Evolutionary conservation across 1,140 invertebrate species (phyloP).

Genomic region (Leptopilina clavipes): DNA sequence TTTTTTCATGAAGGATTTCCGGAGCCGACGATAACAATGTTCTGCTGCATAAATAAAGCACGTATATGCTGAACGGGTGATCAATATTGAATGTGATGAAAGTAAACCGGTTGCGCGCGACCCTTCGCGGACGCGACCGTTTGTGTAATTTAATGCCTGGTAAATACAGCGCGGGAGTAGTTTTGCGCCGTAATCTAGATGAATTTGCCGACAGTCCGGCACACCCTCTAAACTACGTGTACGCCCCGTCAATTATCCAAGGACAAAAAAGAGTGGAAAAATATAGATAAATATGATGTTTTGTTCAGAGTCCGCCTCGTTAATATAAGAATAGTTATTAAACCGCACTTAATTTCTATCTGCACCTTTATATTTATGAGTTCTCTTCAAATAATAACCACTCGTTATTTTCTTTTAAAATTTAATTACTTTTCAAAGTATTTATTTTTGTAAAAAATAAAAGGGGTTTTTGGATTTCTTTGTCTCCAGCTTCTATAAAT

Average conservation of each 20-base stretch:
- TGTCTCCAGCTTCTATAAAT: too few species aligned
- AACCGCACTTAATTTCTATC: background rate
- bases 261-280: conserved; percentile 43
- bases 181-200: conserved; percentile 72
- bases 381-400: background rate
- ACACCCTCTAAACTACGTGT: conserved; percentile 51
- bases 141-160: conserved; percentile 72
- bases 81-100: conserved; percentile 74
- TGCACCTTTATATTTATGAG: background rate
- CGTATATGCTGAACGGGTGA: conserved; percentile 60
- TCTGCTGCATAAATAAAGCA: conserved; percentile 69
- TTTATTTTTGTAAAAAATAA: too few species aligned
- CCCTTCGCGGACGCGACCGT: conserved; percentile 61
- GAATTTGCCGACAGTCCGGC: conserved; percentile 62
- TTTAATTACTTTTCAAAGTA: too few species aligned
- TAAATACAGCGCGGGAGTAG: conserved; percentile 70
- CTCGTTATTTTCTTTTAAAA: too few species aligned
- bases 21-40: conserved; percentile 59
- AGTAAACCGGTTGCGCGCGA: conserved; percentile 68
- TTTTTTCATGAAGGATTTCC: conserved; percentile 43
- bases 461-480: too few species aligned
- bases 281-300: conserved; percentile 25
- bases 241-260: conserved; percentile 62
- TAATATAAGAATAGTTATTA: background rate
- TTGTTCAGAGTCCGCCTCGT: background rate